A percentile compares a stretch with the other conserved stretches of the same genome.
Evolutionary conservation across 1,140 invertebrate species (phyloP).

Genomic region (Triops cancriformis): DNA sequence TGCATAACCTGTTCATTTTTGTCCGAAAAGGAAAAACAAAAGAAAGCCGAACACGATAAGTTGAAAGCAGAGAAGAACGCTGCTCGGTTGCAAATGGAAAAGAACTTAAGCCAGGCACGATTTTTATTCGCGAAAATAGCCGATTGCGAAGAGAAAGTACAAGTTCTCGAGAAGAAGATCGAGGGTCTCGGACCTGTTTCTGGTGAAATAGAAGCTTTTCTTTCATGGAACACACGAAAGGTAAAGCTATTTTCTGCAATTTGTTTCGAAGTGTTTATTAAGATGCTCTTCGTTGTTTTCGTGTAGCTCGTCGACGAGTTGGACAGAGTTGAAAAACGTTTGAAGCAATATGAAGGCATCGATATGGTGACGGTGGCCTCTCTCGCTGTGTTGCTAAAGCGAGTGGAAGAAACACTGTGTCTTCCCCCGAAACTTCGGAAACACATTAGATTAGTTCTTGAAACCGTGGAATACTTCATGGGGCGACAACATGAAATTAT

Average conservation of each 20-base stretch:
- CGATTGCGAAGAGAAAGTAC: background rate
- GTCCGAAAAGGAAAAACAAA: background rate
- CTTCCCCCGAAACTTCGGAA: background rate
- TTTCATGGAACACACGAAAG: background rate
- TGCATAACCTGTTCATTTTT: background rate
- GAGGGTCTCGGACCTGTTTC: background rate
- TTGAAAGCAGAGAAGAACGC: background rate
- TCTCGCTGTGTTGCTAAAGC: background rate
- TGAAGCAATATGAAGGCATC: background rate
- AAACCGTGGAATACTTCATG: background rate
- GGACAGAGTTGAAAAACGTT: background rate
- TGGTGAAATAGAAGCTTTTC: background rate
- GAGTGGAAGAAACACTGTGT: background rate
- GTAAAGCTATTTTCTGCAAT: background rate
- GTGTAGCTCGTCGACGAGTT: background rate
- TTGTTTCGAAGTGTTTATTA: background rate
- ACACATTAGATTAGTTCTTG: background rate
- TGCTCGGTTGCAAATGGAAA: background rate
- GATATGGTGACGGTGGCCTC: background rate
- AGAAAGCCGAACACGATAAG: background rate
- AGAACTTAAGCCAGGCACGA: background rate
- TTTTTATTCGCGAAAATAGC: background rate
- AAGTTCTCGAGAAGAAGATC: background rate
- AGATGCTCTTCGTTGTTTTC: background rate
- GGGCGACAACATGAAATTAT: background rate